Base-by-base conservation (phyloP, 2,113 vertebrate genomes). In the Oncorhynchus keta region DNA sequence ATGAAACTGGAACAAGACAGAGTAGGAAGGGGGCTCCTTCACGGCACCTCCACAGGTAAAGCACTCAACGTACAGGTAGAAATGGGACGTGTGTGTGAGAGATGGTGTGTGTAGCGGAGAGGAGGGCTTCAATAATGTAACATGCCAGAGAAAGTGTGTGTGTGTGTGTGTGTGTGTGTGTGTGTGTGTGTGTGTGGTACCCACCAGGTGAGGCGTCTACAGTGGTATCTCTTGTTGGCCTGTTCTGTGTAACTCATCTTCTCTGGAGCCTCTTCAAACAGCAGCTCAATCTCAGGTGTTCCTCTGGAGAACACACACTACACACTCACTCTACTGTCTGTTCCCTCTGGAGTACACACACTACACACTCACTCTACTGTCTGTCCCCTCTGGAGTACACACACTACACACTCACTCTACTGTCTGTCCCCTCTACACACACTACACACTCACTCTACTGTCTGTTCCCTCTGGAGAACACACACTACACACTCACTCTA, bases 1-100 rank as follows among this genome's bases (percentile, higher is more conserved):
- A 96, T 93, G 85, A 97, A 96, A 86, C 96, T 97, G 82, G 28
- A 39, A n/a, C 67, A 45, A 68, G 3, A 65, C 8, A 20, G 57
- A 73, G 35, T 65, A 0, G 65, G 2, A 72, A 16, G 45, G 9
- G 72, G 3, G 2, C 3, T 28, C 9, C 61, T 2, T 64, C 22
- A 22, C 7, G 13, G 30, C 64, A 66, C 39, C 39, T 11, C 39
- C 8, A 57, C 4, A 57, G 55, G 55, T 57, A 20, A 20, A 20
- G 55, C 39, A 11, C 9, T 9, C 39, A 11, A 4, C 13, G 26
- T 0, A 16, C 7, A 49, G 20, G 4, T 7, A 11, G 65, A 3
- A 49, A n/a, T 49, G 9, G 39, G 11, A 45, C 9, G 39, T 45
- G 39, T 45, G 39, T 11, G 39, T 9, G 28, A 26, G 30, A 30